Percentiles rank a stretch among this genome's conserved stretches.
Evolutionary conservation across 23 tunicate genomes (phyloP).

Genomic region (Halocynthia roretzi): DNA sequence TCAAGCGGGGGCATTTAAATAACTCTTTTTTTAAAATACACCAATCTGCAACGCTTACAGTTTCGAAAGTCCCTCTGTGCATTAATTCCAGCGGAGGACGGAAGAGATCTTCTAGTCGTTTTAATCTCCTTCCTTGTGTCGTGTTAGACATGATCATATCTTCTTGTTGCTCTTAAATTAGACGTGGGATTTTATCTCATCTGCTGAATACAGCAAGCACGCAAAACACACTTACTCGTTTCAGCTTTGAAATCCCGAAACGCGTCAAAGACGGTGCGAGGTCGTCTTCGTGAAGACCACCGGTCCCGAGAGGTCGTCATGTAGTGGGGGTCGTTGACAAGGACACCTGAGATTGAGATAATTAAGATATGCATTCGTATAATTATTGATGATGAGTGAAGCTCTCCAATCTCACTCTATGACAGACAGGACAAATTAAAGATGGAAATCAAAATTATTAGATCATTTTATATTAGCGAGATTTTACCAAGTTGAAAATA

Average conservation of each 20-base stretch:
- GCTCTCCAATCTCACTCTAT: too few relatives aligned
- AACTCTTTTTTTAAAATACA: too few relatives aligned
- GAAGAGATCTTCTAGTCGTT: conserved; percentile 72
- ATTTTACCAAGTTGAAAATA: too few relatives aligned
- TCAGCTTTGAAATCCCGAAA: conserved; percentile 58
- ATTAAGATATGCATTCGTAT: not conserved
- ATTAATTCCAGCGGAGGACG: conserved; percentile 77
- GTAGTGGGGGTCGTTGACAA: conserved; percentile 37
- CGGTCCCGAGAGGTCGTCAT: conserved; percentile 1
- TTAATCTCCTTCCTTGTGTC: conserved; percentile 2
- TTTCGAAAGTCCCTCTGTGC: conserved; percentile 64
- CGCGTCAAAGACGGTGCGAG: conserved; percentile 59
- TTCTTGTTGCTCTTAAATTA: conserved; percentile 17
- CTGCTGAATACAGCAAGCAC: not conserved
- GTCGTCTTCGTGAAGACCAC: conserved; percentile 30
- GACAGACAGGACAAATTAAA: not conserved
- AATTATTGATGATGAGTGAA: not conserved
- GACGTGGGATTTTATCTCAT: not conserved
- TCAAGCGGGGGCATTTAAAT: too few relatives aligned
- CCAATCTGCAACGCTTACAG: conserved; percentile 24
- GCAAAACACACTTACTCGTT: conserved; percentile 21
- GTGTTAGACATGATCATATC: not conserved
- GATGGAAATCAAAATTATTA: not conserved
- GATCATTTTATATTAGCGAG: too few relatives aligned
- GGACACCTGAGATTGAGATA: conserved; percentile 26